Evolutionary conservation across 2,797 vertebrate species (phyloP), one percentile per base, ranked within the genome.

Genomic region (Hydrophis major): DNA sequence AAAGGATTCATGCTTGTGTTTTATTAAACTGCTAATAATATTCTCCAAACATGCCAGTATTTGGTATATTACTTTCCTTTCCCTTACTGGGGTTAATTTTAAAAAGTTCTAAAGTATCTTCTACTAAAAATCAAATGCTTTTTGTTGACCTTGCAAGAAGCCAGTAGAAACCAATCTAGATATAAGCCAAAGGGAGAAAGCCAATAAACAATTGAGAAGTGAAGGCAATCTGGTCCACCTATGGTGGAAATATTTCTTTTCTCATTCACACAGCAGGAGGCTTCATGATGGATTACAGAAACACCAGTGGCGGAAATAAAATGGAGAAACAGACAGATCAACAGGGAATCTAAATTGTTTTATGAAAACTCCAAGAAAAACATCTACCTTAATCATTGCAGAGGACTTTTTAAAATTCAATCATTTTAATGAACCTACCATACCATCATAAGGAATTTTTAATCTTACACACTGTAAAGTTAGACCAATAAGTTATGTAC

Each of bases 201-300:
- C 94, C 94, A 92, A 83, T 0, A 92, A 94, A 95, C 47, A 93
- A 0, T 42, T 91, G 32, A 56, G 88, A 7, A 4, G 27, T 56
- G 93, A 93, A 42, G 14, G 32, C 42, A 63, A 50, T 94, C 0
- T 0, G 89, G 91, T 96, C 93, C 94, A 95, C 87, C 92, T 74
- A 88, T 91, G 95, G 94, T 60, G 93, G 87, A 86, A 96, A 92
- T 47, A 27, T 3, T 25, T 87, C 92, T 91, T 96, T 96, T 91
- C 6, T 91, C 92, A 88, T 95, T 95, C 90, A 92, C 90, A 55
- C 95, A 93, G 93, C 28, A 7, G 66, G 91, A 91, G 91, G 47
- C 18, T 94, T 91, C 94, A 90, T 97, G 96, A 96, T 91, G 86
- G 90, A 96, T 95, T 94, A 89, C 92, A 95, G 88, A 96, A 60